These are phyloP conservation scores for Henricia sp. DNA, from an alignment of 53 echinoderm and acorn worm genomes.

Conservation along the genomic window DNA sequence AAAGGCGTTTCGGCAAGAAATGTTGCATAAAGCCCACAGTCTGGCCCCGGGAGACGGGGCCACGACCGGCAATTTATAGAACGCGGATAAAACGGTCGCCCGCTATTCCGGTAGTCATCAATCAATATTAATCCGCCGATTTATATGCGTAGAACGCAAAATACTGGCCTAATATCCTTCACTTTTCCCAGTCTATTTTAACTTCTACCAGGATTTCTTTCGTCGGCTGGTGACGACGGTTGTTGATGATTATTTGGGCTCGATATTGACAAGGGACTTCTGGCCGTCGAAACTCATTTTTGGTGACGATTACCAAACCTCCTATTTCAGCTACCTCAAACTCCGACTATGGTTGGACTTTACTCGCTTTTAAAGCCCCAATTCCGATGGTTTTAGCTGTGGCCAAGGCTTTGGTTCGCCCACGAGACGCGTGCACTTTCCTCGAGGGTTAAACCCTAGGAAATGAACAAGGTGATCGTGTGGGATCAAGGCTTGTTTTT, in stretches of 20 bases:
- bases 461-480: constrained; percentile 13
- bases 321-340: neutral
- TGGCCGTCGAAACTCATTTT: constrained; percentile 40
- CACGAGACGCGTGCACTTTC: constrained; percentile 27
- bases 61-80: constrained; percentile 32
- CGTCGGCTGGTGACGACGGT: constrained; percentile 25
- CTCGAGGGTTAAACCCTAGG: constrained; percentile 1
- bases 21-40: constrained; percentile 18
- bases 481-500: neutral
- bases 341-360: neutral
- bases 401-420: neutral
- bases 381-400: no score
- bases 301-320: constrained; percentile 16
- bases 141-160: neutral
- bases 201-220: constrained; percentile 18
- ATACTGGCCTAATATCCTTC: neutral
- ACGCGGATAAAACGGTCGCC: constrained; percentile 48
- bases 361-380: neutral
- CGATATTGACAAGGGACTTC: constrained; percentile 28
- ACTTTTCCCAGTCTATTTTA: neutral
- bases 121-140: constrained; percentile 37
- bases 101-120: neutral
- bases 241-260: constrained; percentile 27
- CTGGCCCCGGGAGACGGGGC: constrained; percentile 37
- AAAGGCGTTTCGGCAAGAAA: no score